Conservation (phyloP, 2,113 vertebrate species). For the Thamnophis sirtalis region DNA sequence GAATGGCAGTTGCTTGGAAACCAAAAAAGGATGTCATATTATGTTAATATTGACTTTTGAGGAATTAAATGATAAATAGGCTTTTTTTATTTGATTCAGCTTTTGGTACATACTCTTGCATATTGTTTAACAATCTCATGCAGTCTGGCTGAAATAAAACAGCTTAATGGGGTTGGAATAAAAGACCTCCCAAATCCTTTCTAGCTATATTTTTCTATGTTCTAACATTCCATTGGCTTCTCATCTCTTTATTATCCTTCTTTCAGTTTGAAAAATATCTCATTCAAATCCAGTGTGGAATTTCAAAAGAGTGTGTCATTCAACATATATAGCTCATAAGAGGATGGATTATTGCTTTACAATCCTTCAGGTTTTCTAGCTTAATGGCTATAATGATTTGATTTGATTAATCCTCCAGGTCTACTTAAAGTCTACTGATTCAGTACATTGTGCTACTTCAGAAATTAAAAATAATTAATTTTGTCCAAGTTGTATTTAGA, state of each 20-base stretch:
- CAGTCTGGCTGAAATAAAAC: neutral
- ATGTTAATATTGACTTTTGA: neutral
- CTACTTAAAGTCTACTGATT: neutral
- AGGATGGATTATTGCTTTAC: neutral
- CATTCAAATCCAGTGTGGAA: neutral
- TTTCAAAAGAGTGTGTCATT: neutral
- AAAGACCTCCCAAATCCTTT: neutral
- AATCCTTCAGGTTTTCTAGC: neutral
- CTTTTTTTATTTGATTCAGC: neutral
- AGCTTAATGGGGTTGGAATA: neutral
- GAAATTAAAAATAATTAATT: neutral
- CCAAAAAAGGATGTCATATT: neutral
- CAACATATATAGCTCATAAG: neutral
- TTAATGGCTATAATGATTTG: neutral
- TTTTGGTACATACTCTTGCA: conserved; percentile 9
- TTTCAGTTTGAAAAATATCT: neutral
- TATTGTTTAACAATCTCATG: conserved; percentile 35
- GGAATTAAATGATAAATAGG: neutral
- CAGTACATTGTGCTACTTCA: neutral
- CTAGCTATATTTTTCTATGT: neutral
- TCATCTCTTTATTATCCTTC: neutral
- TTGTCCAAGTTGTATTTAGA: neutral
- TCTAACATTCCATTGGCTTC: neutral
- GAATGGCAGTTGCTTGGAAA: neutral
- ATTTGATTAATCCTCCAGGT: neutral